Percentiles rank a stretch among this genome's conserved stretches.
phyloP scores from a whole-genome alignment of 2,113 vertebrate genomes.

The Barnardius zonarius region DNA sequence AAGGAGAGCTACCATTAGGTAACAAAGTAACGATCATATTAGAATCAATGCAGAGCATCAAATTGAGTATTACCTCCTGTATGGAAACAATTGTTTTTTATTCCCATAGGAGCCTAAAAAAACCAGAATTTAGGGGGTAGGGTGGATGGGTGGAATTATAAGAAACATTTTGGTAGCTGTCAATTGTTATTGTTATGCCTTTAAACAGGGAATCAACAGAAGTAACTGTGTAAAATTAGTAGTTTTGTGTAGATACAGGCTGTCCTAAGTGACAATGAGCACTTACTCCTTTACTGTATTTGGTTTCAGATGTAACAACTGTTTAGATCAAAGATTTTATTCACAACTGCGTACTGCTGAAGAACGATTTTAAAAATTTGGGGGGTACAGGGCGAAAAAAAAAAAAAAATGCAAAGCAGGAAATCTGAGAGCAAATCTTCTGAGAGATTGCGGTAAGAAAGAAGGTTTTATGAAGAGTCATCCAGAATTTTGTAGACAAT shows the following conservation, averaged over 20 bases:
- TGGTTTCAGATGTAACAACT: background rate
- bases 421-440: background rate
- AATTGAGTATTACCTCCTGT: background rate
- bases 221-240: background rate
- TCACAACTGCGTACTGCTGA: background rate
- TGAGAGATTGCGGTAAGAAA: background rate
- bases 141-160: background rate
- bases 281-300: background rate
- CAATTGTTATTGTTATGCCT: background rate
- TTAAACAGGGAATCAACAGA: background rate
- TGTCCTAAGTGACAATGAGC: background rate
- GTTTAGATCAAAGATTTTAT: background rate
- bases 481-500: background rate
- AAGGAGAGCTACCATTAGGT: background rate
- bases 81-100: background rate
- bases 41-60: background rate
- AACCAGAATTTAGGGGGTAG: background rate
- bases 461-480: background rate
- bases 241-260: background rate
- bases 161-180: background rate
- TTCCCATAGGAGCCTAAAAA: background rate
- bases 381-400: fast-evolving
- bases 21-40: background rate
- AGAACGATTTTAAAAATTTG: background rate
- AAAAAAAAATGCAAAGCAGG: background rate